Evolutionary conservation across 2,113 vertebrate genomes (phyloP).

Genomic region (Aplodontia rufa): DNA sequence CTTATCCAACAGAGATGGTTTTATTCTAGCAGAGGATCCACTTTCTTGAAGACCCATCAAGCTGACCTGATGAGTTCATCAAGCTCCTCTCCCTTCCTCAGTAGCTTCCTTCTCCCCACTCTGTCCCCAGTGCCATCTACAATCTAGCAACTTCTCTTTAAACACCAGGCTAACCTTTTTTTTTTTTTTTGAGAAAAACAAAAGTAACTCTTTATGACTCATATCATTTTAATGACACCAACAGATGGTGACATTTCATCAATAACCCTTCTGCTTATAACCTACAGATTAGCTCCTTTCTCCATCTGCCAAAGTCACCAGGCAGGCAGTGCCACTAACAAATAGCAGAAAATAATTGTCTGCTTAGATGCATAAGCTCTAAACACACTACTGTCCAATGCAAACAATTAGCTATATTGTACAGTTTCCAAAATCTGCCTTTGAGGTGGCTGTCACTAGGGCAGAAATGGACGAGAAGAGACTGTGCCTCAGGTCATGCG

Average conservation of each 20-base stretch:
- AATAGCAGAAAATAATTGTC: conserved; percentile 73
- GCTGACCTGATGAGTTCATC: neutral
- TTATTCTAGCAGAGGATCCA: neutral
- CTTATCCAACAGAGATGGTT: neutral
- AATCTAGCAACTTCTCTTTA: conserved; percentile 44
- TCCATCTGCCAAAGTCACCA: conserved; percentile 78
- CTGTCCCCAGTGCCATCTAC: neutral
- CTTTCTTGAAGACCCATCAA: neutral
- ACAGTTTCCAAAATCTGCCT: conserved; percentile 22
- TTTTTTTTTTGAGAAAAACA: conserved; percentile 50
- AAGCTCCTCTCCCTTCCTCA: neutral
- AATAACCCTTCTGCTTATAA: conserved; percentile 79
- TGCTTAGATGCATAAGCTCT: conserved; percentile 62
- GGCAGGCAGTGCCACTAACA: conserved; percentile 67
- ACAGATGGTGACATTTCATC: conserved; percentile 81
- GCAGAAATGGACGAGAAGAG: neutral
- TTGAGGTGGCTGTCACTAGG: conserved; percentile 43
- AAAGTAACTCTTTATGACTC: conserved; percentile 68
- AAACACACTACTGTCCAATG: conserved; percentile 67
- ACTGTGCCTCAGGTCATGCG: neutral
- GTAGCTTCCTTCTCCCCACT: no score
- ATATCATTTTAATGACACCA: conserved; percentile 76
- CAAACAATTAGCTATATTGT: conserved; percentile 71
- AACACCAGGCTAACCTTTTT: conserved; percentile 51
- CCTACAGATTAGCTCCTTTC: conserved; percentile 74